phyloP scores from a whole-genome alignment of 2,888 invertebrate species.

The Caenorhabditis sp. region DNA sequence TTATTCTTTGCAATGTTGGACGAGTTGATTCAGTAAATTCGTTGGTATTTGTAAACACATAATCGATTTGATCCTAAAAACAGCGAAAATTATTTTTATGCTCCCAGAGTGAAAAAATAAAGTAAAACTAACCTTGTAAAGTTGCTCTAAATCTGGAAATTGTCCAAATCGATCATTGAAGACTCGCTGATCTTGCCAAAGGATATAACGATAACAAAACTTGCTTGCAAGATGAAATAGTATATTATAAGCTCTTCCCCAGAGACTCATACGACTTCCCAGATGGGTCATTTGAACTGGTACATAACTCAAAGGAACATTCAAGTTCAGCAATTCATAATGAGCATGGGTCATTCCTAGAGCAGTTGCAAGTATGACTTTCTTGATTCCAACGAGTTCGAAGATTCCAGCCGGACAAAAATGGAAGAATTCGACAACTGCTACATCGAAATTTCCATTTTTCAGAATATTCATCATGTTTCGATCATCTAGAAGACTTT shows the following conservation, averaged over 20 bases:
- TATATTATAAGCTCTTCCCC: constrained; percentile 27
- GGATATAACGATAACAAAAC: constrained; percentile 7
- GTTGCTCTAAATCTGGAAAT: constrained; percentile 14
- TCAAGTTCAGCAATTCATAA: constrained; percentile 23
- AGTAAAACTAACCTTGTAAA: constrained; percentile 11
- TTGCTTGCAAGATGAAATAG: constrained; percentile 21
- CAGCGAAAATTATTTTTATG: no score
- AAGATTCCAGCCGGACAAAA: constrained; percentile 38
- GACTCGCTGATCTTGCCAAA: constrained; percentile 7
- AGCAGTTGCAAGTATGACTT: constrained; percentile 31
- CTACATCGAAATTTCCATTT: constrained; percentile 24
- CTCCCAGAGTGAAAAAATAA: no score
- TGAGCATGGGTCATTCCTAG: constrained; percentile 39
- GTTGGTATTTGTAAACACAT: constrained; percentile 35
- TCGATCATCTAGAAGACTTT: constrained; percentile 19
- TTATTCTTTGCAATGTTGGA: constrained; percentile 18
- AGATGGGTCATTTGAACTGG: constrained; percentile 34
- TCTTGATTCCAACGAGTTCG: constrained; percentile 20
- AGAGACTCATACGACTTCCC: constrained; percentile 20
- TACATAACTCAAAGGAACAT: constrained; percentile 28
- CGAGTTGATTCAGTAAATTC: constrained; percentile 39
- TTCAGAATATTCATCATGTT: constrained; percentile 11
- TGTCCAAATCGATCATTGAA: not conserved
- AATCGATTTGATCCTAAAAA: constrained; percentile 24
- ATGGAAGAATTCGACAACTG: constrained; percentile 34